Evolutionary conservation across 2,113 vertebrate genomes (phyloP).

Genomic region (Sinocyclocheilus anophthalmus): DNA sequence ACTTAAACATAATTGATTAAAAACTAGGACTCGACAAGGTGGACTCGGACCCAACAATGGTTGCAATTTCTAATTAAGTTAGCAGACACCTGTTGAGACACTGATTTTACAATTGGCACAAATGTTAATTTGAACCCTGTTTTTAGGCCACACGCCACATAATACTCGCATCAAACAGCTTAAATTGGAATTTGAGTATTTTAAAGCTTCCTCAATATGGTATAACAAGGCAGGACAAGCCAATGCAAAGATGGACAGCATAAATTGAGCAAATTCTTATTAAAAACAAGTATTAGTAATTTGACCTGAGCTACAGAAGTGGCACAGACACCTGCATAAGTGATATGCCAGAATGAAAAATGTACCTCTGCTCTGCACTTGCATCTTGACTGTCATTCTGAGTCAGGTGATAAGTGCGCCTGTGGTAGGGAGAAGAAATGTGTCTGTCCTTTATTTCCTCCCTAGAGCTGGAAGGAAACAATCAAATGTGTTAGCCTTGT

Average conservation of each 20-base stretch:
- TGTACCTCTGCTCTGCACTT: constrained; percentile 91
- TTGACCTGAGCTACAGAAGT: not conserved
- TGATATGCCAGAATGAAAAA: not conserved
- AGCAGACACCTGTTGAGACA: not conserved
- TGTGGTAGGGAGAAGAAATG: constrained; percentile 85
- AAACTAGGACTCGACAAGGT: too few relatives aligned
- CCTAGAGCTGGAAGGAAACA: constrained; percentile 77
- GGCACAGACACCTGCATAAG: not conserved
- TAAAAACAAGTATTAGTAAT: too few relatives aligned
- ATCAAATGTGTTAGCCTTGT: not conserved
- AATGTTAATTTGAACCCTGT: not conserved
- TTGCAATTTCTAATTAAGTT: constrained; percentile 1
- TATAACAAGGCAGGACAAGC: too few relatives aligned
- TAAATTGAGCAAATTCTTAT: too few relatives aligned
- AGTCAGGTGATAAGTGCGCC: constrained; percentile 85
- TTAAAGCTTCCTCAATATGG: too few relatives aligned
- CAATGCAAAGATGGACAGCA: too few relatives aligned
- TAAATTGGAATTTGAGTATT: too few relatives aligned
- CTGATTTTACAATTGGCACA: not conserved
- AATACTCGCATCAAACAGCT: too few relatives aligned
- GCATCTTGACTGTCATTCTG: constrained; percentile 92
- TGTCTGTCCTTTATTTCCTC: constrained; percentile 90
- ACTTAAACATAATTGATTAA: too few relatives aligned
- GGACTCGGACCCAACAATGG: too few relatives aligned
- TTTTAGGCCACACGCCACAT: not conserved